A percentile compares a stretch with the other conserved stretches of the same genome.
Evolutionary conservation across 2,797 vertebrate genomes (phyloP).

Genomic region (Ptychobarbus kaznakovi): DNA sequence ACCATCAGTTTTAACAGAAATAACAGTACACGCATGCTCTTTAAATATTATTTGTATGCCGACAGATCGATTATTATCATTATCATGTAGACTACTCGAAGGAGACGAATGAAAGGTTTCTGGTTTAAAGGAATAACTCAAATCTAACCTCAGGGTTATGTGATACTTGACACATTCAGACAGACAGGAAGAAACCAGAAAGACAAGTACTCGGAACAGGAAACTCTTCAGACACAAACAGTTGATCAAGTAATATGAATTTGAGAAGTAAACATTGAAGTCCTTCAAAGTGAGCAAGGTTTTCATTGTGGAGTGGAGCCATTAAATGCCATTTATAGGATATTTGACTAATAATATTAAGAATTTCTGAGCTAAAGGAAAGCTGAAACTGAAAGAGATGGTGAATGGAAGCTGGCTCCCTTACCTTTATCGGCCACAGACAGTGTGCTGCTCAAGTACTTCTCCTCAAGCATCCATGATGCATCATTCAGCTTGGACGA

Average conservation of each 20-base stretch:
- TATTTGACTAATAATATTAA: neutral
- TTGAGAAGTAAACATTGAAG: neutral
- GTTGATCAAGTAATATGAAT: neutral
- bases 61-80: neutral
- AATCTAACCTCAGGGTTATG: slow-evolving; percentile 5
- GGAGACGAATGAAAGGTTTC: neutral
- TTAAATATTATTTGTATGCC: neutral
- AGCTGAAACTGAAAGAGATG: neutral
- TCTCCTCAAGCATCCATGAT: slow-evolving; percentile 87
- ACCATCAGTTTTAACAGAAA: slow-evolving; percentile 28
- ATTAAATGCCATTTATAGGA: neutral
- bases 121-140: neutral
- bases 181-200: slow-evolving; percentile 33
- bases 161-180: slow-evolving; percentile 14
- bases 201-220: slow-evolving; percentile 4
- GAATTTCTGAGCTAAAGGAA: neutral
- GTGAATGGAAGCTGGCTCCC: neutral
- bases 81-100: neutral
- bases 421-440: slow-evolving; percentile 95
- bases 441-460: slow-evolving; percentile 91
- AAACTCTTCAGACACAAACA: slow-evolving; percentile 34
- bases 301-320: neutral
- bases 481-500: slow-evolving; percentile 89
- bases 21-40: neutral
- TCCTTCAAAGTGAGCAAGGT: neutral